Conservation (phyloP, 2,113 vertebrate genomes). For the Anas platyrhynchos region DNA sequence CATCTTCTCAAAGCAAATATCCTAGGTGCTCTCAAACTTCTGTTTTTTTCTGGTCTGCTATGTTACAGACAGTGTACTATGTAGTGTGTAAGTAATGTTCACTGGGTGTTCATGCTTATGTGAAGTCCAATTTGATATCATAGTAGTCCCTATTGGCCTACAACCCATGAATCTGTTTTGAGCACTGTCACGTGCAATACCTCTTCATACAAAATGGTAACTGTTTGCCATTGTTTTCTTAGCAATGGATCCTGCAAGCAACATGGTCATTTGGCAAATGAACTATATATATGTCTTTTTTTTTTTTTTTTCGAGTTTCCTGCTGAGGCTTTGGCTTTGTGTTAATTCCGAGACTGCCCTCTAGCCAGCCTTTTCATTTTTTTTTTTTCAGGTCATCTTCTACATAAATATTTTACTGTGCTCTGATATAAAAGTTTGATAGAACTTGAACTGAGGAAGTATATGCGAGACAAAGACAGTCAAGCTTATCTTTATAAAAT, state of each 20-base stretch:
- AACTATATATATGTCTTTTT: not conserved
- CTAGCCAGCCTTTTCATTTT: not conserved
- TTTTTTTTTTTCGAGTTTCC: not conserved
- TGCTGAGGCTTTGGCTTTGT: not conserved
- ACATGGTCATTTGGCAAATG: not conserved
- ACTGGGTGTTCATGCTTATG: no score
- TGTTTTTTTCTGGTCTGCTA: no score
- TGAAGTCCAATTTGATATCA: not conserved
- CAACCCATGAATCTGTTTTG: not conserved
- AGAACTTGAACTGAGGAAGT: not conserved
- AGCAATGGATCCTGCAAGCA: not conserved
- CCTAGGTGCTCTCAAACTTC: no score
- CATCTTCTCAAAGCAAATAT: no score
- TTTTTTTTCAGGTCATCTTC: not conserved
- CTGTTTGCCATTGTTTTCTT: not conserved
- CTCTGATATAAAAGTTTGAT: slow-evolving; percentile 16
- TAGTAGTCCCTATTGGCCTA: not conserved
- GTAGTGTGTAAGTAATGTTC: no score
- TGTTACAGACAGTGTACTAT: no score
- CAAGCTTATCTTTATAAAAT: not conserved
- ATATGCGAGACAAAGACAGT: not conserved
- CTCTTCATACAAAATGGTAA: not conserved
- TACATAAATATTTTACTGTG: slow-evolving; percentile 46
- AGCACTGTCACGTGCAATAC: not conserved
- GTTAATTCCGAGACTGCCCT: not conserved